Percentiles rank a stretch among this genome's conserved stretches.
phyloP scores from a whole-genome alignment of 2,888 invertebrate genomes.

The Rhopalosiphum nymphaeae region DNA sequence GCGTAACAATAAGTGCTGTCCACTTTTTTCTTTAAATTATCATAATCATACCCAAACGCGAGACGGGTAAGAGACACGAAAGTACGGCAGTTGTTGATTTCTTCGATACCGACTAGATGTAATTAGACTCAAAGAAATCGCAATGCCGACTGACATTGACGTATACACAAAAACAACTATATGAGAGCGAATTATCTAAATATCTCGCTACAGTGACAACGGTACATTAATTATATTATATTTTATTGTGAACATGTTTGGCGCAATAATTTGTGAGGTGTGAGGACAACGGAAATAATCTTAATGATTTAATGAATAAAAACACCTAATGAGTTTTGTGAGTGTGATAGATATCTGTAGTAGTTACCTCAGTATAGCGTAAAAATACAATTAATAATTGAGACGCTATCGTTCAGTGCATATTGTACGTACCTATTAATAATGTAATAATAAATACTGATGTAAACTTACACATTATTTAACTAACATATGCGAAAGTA shows the following conservation, averaged over 20 bases:
- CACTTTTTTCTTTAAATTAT: constrained; percentile 52
- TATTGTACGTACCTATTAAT: not conserved
- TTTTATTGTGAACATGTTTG: not conserved
- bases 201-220: constrained; percentile 34
- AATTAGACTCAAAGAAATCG: constrained; percentile 49
- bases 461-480: not conserved
- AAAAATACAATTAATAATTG: not conserved
- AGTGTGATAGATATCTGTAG: not conserved
- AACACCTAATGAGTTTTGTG: not conserved
- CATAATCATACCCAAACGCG: constrained; percentile 29
- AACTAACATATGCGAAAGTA: not conserved
- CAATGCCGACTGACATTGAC: not conserved
- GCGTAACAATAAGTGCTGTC: constrained; percentile 48
- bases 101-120: constrained; percentile 19
- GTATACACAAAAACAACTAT: not conserved
- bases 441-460: not conserved
- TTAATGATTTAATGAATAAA: not conserved
- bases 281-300: constrained; percentile 24
- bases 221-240: not conserved
- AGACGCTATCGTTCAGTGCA: not conserved
- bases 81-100: constrained; percentile 43
- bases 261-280: not conserved
- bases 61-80: constrained; percentile 17
- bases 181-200: constrained; percentile 17
- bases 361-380: not conserved